phyloP scores from a whole-genome alignment of 1,140 invertebrate species.

The Conus ventricosus region DNA sequence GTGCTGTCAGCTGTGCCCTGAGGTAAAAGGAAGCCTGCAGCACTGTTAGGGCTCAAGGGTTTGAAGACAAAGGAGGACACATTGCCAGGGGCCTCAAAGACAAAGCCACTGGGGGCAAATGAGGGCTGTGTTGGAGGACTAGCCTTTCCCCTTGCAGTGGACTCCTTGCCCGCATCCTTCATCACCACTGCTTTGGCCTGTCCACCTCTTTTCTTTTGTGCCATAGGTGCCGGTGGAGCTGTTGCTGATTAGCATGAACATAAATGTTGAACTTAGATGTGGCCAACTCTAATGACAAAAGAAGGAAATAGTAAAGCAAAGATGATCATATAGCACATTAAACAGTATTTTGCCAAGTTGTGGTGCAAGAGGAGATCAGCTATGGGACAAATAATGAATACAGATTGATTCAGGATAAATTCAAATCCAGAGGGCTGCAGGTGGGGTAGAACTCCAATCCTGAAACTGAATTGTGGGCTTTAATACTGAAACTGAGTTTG shows the following conservation, averaged over 20 bases:
- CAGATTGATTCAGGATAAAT: too few species aligned
- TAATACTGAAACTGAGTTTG: too few species aligned
- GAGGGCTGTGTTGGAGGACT: constrained; percentile 23
- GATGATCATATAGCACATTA: too few species aligned
- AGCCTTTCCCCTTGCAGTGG: constrained; percentile 41
- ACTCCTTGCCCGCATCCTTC: constrained; percentile 38
- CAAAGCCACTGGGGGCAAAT: constrained; percentile 57
- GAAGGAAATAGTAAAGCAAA: too few species aligned
- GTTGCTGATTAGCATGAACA: background rate
- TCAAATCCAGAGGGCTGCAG: too few species aligned
- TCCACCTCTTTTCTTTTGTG: background rate
- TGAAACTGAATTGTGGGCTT: too few species aligned
- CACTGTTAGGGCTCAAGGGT: constrained; percentile 53
- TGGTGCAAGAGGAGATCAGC: too few species aligned
- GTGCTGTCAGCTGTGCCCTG: constrained; percentile 28
- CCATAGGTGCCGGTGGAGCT: background rate
- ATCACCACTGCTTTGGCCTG: background rate
- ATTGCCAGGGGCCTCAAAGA: constrained; percentile 53
- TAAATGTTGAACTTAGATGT: too few species aligned
- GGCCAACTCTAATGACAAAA: too few species aligned
- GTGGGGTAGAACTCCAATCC: too few species aligned
- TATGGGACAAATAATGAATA: too few species aligned
- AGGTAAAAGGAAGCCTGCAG: constrained; percentile 48
- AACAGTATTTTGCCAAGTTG: too few species aligned
- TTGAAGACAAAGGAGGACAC: constrained; percentile 51